These are phyloP conservation scores for Ceratina australensis DNA, from an alignment of 1,140 invertebrate genomes.

Conservation along the genomic window DNA sequence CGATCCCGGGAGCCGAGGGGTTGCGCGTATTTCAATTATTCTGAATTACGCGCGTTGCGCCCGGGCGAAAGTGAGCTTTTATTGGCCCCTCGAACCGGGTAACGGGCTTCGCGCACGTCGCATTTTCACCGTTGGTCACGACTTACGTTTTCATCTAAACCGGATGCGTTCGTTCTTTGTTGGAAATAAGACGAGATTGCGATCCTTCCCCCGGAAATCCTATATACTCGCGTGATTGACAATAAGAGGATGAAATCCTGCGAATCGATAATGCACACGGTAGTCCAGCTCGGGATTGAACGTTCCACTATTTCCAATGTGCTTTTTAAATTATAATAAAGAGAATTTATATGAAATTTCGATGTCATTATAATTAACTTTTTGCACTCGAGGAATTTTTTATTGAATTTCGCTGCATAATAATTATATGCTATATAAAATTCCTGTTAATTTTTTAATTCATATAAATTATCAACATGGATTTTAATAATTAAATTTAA, in stretches of 20 bases:
- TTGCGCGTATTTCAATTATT: slow-evolving; percentile 60
- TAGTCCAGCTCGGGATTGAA: neutral
- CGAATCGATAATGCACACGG: slow-evolving; percentile 47
- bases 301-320: neutral
- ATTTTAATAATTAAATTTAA: no score
- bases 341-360: no score
- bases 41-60: slow-evolving; percentile 42
- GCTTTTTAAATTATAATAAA: no score
- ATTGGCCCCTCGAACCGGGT: slow-evolving; percentile 41
- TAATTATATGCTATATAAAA: no score
- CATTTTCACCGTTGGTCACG: slow-evolving; percentile 17
- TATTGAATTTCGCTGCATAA: no score
- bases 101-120: slow-evolving; percentile 4
- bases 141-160: slow-evolving; percentile 46
- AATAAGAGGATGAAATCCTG: slow-evolving; percentile 53
- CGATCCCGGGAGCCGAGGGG: slow-evolving; percentile 13
- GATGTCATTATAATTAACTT: no score
- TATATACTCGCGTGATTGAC: slow-evolving; percentile 50
- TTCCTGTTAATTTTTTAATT: no score
- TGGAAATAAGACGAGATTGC: slow-evolving; percentile 62
- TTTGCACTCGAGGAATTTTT: no score
- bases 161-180: slow-evolving; percentile 2
- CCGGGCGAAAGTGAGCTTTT: slow-evolving; percentile 37
- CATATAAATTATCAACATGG: no score
- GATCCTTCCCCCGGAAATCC: slow-evolving; percentile 51